These are phyloP conservation scores for Apolygus lucorum DNA, from an alignment of 1,140 invertebrate genomes.

Conservation along the genomic window DNA sequence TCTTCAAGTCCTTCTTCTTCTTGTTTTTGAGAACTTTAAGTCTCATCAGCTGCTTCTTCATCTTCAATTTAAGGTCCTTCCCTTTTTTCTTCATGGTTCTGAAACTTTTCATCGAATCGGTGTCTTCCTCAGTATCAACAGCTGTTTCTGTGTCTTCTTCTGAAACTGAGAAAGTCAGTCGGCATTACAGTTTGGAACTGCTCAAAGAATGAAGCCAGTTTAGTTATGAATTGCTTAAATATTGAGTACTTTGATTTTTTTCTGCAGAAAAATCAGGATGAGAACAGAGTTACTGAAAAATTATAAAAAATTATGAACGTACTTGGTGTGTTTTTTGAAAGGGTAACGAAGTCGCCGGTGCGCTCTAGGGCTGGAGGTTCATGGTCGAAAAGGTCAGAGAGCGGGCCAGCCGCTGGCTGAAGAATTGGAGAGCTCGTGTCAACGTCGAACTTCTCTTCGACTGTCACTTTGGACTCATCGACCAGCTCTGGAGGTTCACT, in stretches of 20 bases:
- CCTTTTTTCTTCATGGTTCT: background rate
- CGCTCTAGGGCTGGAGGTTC: background rate
- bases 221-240: no score
- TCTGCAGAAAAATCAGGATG: background rate
- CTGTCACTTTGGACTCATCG: slow-evolving; percentile 1
- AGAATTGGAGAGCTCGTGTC: background rate
- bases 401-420: background rate
- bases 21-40: slow-evolving; percentile 14
- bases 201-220: no score
- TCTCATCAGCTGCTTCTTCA: slow-evolving; percentile 16
- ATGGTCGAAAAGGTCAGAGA: background rate
- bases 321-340: background rate
- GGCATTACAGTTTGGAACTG: no score
- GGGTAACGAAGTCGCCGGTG: background rate
- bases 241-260: no score
- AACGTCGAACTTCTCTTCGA: background rate
- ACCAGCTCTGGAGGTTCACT: background rate
- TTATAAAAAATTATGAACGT: background rate
- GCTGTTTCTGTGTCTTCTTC: background rate
- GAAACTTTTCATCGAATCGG: slow-evolving; percentile 1
- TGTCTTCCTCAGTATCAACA: background rate
- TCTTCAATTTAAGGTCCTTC: background rate
- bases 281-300: background rate
- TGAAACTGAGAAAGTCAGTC: background rate
- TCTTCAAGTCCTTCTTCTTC: slow-evolving; percentile 18